phyloP scores from a whole-genome alignment of 2,888 invertebrate genomes.

The Cephus pulcher region DNA sequence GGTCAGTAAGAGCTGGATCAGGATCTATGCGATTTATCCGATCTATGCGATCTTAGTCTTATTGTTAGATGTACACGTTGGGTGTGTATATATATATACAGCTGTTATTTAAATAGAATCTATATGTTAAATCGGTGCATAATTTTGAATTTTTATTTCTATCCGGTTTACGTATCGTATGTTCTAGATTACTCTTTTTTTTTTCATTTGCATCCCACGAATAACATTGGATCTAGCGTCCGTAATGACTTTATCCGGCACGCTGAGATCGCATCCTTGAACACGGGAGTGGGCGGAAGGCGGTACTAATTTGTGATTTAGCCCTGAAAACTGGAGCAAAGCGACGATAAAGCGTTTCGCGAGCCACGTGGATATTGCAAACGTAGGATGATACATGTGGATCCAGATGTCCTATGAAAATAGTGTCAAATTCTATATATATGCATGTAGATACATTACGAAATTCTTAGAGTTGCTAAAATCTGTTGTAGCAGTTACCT shows the following conservation, averaged over 20 bases:
- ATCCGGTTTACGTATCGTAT: background rate
- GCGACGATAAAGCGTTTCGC: slow-evolving; percentile 15
- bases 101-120: background rate
- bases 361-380: background rate
- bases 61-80: background rate
- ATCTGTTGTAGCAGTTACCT: background rate
- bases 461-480: background rate
- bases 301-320: slow-evolving; percentile 24
- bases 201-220: background rate
- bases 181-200: background rate
- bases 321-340: slow-evolving; percentile 27
- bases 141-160: background rate
- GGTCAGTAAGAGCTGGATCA: background rate
- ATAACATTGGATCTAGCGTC: background rate
- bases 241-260: background rate
- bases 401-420: background rate
- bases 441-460: background rate
- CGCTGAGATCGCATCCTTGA: background rate
- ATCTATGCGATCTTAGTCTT: background rate
- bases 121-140: background rate
- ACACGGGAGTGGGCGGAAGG: slow-evolving; percentile 13
- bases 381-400: background rate
- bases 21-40: background rate
- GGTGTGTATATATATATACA: too few relatives aligned
- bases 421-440: background rate